Evolutionary conservation across 2,113 vertebrate genomes (phyloP).

Genomic region (Silurus meridionalis): DNA sequence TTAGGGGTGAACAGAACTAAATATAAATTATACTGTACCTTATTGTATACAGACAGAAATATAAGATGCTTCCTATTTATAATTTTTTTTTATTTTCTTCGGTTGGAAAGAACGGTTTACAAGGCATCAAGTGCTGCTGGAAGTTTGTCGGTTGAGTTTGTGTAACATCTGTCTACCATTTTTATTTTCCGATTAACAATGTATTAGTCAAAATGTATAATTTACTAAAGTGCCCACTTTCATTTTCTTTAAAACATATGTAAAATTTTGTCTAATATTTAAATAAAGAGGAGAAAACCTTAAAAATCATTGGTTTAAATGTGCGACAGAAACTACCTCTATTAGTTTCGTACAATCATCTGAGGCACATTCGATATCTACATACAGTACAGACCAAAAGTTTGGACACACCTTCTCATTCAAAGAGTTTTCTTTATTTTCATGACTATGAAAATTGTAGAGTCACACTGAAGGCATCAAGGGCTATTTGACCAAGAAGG

Average conservation of each 20-base stretch:
- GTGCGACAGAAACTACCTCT: background rate
- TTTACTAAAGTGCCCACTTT: background rate
- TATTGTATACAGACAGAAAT: background rate
- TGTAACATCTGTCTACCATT: background rate
- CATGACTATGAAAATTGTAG: no score
- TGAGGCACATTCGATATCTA: background rate
- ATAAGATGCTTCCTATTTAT: background rate
- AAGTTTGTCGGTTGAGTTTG: background rate
- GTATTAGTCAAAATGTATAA: background rate
- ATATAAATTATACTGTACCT: background rate
- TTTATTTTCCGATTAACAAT: background rate
- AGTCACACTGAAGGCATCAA: no score
- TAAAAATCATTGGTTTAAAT: background rate
- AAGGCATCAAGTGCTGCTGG: background rate
- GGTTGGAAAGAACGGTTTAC: background rate
- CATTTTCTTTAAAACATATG: background rate
- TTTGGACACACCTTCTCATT: no score
- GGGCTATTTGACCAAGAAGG: no score
- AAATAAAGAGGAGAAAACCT: background rate
- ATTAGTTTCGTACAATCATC: background rate
- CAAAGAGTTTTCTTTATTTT: no score
- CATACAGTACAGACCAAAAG: no score
- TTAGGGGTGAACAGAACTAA: background rate
- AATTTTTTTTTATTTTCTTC: background rate
- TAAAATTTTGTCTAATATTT: background rate